phyloP scores from a whole-genome alignment of 2,797 vertebrate species.

The Falco peregrinus region DNA sequence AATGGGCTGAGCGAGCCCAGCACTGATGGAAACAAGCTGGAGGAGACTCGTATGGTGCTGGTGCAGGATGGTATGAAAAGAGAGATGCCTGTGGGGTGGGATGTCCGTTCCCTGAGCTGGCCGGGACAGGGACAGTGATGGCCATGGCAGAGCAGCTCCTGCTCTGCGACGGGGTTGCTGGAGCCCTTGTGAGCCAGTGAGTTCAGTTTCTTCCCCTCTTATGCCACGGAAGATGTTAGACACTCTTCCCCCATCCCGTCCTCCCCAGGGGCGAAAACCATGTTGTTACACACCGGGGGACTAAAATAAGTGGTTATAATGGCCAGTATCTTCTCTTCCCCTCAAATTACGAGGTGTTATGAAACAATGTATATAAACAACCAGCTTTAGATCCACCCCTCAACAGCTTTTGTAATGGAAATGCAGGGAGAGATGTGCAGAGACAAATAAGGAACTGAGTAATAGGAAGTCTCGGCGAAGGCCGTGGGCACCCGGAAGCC shows the following conservation, averaged over 20 bases:
- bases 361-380: not conserved
- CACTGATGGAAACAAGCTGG: not conserved
- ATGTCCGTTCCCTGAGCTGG: rapidly evolving
- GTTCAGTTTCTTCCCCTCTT: conserved; percentile 9
- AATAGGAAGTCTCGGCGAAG: not conserved
- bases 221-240: not conserved
- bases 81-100: not conserved
- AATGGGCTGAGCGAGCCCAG: not conserved
- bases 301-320: not conserved
- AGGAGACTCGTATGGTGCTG: not conserved
- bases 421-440: not conserved
- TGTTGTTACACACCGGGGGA: rapidly evolving
- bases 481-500: not conserved
- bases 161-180: not conserved
- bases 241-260: not conserved
- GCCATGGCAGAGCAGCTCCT: not conserved
- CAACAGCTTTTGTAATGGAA: not conserved
- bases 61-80: not conserved
- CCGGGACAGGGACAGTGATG: not conserved
- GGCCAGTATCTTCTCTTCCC: not conserved
- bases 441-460: conserved; percentile 40
- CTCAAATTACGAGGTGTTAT: not conserved
- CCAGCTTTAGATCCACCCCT: not conserved
- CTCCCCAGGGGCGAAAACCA: not conserved
- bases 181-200: rapidly evolving